Evolutionary conservation across 2,113 vertebrate species (phyloP), one percentile per base, ranked within the genome.

Genomic region (Cichladusa arquata): DNA sequence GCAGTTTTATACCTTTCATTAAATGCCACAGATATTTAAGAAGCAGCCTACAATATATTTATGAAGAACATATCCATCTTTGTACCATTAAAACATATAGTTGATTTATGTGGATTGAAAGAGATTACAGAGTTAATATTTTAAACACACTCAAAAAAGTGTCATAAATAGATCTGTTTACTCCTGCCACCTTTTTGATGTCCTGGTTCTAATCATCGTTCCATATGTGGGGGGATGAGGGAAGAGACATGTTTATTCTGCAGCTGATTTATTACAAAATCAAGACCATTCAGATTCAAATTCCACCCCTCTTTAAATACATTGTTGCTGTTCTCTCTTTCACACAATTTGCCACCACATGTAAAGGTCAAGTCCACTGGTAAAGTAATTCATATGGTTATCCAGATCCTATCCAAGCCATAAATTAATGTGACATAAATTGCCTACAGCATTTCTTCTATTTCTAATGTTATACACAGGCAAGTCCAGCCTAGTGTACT

Each of bases 201-300:
- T 93, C 90, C 92, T 94, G 88, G 82, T 93, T 93, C 77, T 88
- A 95, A 97, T 95, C 92, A 94, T 71, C 2, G 0, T 88, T 93
- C 93, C 92, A 92, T 78, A 80, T 95, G 85, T 66, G 42, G 26
- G 47, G 34, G 70, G 17, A 57, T 57, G 78, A 96, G 62, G 25
- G 31, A 80, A 86, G 42, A 93, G 67, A 92, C 85, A 66, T 94
- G 94, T 95, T 96, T 94, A 96, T 96, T 95, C 93, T 95, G 60
- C 69, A 44, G 57, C 89, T 96, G 92, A 96, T 96, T 97, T 96
- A 96, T 96, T 92, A 80, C 87, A 92, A 95, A 95, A 96, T 92
- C 83, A 92, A 95, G 93, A 96, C 90, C 88, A 96, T 90, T 94
- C 90, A 81, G 76, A 90, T 88, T 95, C 86, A 95, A 93, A 96